Conservation (phyloP, 2,113 vertebrate genomes). For the Meles meles region DNA sequence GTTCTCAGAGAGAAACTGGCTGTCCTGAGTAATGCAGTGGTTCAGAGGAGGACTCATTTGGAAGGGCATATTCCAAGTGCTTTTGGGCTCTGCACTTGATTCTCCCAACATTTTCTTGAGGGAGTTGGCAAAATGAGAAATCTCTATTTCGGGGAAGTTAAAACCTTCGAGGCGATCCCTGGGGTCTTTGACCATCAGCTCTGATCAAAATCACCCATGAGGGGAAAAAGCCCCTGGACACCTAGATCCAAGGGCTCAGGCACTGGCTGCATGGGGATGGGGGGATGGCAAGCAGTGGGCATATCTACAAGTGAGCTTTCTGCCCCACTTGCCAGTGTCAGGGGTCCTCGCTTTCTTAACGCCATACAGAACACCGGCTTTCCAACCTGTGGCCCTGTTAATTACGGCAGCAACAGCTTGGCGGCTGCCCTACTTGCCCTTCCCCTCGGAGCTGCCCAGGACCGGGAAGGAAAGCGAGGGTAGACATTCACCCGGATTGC, state of each 20-base stretch:
- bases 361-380: neutral
- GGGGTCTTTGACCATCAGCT: neutral
- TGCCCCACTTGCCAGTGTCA: fast-evolving
- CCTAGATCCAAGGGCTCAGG: no score
- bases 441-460: neutral
- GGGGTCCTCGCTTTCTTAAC: fast-evolving
- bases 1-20: neutral
- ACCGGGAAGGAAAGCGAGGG: neutral
- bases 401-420: neutral
- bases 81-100: neutral
- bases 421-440: fast-evolving
- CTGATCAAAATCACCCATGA: neutral
- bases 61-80: no score
- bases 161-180: neutral
- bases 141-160: neutral
- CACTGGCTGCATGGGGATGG: fast-evolving
- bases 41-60: fast-evolving
- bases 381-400: fast-evolving
- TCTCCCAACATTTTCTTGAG: neutral
- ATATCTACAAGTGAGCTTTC: fast-evolving
- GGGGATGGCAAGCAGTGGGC: fast-evolving
- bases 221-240: neutral
- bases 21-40: fast-evolving
- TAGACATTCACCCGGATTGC: fast-evolving
- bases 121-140: neutral